Conservation (phyloP, 2,888 invertebrate species). For the Brassicogethes aeneus region DNA sequence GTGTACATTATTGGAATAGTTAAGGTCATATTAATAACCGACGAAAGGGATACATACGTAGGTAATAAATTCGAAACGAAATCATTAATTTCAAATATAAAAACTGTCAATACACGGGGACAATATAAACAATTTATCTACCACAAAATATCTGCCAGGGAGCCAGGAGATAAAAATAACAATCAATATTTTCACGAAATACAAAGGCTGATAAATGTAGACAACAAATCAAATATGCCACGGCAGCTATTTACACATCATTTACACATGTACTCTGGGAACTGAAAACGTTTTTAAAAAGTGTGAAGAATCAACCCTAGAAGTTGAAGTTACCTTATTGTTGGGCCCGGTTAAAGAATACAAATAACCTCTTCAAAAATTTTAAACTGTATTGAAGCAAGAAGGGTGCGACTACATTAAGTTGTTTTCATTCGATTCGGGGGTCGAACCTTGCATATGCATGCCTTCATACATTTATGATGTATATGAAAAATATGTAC, state of each 20-base stretch:
- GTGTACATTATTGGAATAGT: too few species aligned
- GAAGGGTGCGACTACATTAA: constrained; percentile 7
- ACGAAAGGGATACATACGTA: too few species aligned
- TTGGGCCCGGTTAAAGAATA: constrained; percentile 18
- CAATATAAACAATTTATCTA: constrained; percentile 17
- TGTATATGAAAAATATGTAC: too few species aligned
- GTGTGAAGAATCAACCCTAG: constrained; percentile 32
- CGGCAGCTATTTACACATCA: constrained; percentile 14
- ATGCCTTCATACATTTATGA: neutral
- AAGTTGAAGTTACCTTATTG: constrained; percentile 21
- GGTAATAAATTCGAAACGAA: too few species aligned
- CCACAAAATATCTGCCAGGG: constrained; percentile 13
- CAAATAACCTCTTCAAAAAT: constrained; percentile 27
- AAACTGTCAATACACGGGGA: constrained; percentile 11
- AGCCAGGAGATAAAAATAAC: constrained; percentile 11
- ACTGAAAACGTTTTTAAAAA: constrained; percentile 16
- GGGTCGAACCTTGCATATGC: constrained; percentile 9
- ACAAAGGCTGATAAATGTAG: constrained; percentile 12
- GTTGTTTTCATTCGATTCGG: constrained; percentile 9
- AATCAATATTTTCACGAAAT: constrained; percentile 12
- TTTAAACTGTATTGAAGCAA: constrained; percentile 11
- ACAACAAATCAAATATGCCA: constrained; percentile 14
- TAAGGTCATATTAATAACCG: too few species aligned
- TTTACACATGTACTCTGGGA: constrained; percentile 14
- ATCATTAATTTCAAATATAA: constrained; percentile 13